These are phyloP conservation scores for Meles meles DNA, from an alignment of 2,113 vertebrate species.

Conservation along the genomic window DNA sequence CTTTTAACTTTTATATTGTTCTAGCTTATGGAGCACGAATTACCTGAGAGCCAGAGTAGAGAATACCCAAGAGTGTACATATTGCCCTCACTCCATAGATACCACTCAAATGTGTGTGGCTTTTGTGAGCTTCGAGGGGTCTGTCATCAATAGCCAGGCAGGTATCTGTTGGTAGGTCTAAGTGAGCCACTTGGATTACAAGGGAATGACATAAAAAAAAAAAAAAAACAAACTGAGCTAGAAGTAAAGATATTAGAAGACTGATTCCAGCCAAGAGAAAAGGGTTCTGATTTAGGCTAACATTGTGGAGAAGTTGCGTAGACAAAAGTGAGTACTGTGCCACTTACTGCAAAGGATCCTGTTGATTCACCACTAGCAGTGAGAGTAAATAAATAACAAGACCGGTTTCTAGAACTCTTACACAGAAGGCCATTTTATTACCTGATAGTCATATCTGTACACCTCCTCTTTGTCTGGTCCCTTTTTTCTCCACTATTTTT, in stretches of 20 bases:
- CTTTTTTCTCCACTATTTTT: not conserved
- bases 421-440: not conserved
- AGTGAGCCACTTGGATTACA: not conserved
- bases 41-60: not conserved
- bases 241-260: not conserved
- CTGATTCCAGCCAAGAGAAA: conserved; percentile 12
- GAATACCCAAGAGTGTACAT: not conserved
- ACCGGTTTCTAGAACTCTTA: not conserved
- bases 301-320: not conserved
- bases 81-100: not conserved
- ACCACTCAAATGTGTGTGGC: not conserved
- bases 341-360: not conserved
- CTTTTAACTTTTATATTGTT: conserved; percentile 22
- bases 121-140: not conserved
- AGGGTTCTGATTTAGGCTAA: not conserved
- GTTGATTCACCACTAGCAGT: not conserved
- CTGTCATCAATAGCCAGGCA: not conserved
- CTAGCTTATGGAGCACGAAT: not conserved
- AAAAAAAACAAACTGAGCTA: not conserved
- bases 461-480: not conserved
- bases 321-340: not conserved
- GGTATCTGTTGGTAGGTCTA: not conserved
- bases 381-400: not conserved
- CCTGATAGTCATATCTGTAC: not conserved
- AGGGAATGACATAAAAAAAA: not conserved